Conservation (phyloP, 2,888 invertebrate genomes). For the Trilocha varians region DNA sequence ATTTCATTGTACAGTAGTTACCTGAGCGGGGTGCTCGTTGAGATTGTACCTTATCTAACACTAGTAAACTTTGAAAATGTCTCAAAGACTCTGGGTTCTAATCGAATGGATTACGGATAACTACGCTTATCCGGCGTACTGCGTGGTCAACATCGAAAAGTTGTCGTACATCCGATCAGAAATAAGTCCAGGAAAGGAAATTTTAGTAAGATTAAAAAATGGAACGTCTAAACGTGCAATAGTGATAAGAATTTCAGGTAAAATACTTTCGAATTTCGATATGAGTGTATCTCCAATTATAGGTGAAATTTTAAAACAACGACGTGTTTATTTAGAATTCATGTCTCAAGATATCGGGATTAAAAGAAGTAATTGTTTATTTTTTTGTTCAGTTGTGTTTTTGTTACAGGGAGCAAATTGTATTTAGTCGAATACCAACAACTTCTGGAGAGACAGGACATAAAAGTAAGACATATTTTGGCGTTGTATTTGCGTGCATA, state of each 20-base stretch:
- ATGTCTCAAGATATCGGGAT: constrained; percentile 1
- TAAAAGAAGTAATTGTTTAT: too few species aligned
- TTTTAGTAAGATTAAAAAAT: constrained; percentile 25
- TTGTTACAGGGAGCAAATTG: constrained; percentile 34
- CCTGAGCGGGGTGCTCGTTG: neutral
- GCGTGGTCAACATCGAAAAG: constrained; percentile 31
- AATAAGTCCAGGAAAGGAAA: constrained; percentile 30
- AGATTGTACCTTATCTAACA: neutral
- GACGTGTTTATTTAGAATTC: constrained; percentile 8
- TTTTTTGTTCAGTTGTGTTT: constrained; percentile 1
- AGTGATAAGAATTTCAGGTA: constrained; percentile 41
- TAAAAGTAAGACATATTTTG: constrained; percentile 38
- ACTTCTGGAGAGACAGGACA: constrained; percentile 34
- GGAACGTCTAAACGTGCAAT: constrained; percentile 30
- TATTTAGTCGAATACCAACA: constrained; percentile 33
- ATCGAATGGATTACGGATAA: constrained; percentile 45
- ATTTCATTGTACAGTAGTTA: neutral
- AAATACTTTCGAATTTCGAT: too few species aligned
- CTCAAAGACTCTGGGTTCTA: constrained; percentile 38
- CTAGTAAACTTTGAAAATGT: constrained; percentile 23
- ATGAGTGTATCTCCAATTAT: too few species aligned
- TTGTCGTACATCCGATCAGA: constrained; percentile 24
- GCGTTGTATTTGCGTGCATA: constrained; percentile 36
- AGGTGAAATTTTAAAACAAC: too few species aligned
- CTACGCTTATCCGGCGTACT: constrained; percentile 35